Evolutionary conservation across 2,113 vertebrate species (phyloP), one percentile per base, ranked within the genome.

Genomic region (Danionella cerebrum): DNA sequence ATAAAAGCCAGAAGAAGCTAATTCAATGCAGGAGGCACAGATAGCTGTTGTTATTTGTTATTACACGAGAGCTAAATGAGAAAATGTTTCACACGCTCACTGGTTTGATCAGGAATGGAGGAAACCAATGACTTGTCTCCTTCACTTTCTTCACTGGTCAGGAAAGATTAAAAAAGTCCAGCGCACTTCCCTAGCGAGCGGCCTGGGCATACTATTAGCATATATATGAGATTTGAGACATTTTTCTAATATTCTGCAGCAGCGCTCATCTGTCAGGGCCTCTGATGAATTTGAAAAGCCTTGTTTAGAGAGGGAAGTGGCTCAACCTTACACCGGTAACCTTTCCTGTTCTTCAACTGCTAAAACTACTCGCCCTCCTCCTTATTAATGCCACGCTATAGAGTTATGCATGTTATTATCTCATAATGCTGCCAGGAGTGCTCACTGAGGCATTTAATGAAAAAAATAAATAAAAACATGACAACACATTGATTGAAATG

Each of bases 171-270:
- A 95, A n/a, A 95, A 96, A 94, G 88, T 89, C 90, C 80, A 39
- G 89, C 90, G 87, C 88, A 88, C 88, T 85, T 83, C 90, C 88
- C n/a, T n/a, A n/a, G n/a, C n/a, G 87, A 88, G 89, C 87, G 76
- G 89, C 88, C 89, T 89, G 89, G 89, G 95, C 93, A 97, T 96
- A 95, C 91, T 85, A 98, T 98, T 98, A 98, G 96, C 95, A 98
- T 98, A 98, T 98, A 98, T 98, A 98, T 98, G 94, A 98, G 95
- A 98, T 98, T 95, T 93, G 93, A 96, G 96, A 97, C 95, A 97
- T 97, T 97, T n/a, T 97, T 97, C 91, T 97, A 97, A 98, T 98
- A 98, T 98, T 98, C 94, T 95, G 87, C 87, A 90, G 93, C 94
- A 94, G 92, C 93, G 95, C 93, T 96, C 95, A 94, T 98, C 95